Conservation (phyloP, 2,888 invertebrate species). For the Schrankia costaestrigalis region DNA sequence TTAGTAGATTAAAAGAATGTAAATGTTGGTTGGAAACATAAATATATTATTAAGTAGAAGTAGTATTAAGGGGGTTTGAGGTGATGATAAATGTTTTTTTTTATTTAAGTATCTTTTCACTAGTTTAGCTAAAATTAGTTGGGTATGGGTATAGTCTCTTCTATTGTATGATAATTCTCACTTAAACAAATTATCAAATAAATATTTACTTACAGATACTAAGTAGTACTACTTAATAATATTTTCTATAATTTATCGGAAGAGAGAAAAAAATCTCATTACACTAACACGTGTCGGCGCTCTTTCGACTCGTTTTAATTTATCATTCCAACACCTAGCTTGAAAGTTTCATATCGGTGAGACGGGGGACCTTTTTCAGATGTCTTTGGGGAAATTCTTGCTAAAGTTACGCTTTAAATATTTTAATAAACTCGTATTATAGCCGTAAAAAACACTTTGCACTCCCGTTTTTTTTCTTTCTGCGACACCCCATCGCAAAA, state of each 20-base stretch:
- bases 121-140: too few species aligned
- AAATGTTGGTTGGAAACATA: too few species aligned
- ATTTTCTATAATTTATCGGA: conserved; percentile 31
- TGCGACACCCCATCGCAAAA: conserved; percentile 53
- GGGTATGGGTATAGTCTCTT: too few species aligned
- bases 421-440: conserved; percentile 79
- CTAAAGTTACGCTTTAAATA: conserved; percentile 77
- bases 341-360: conserved; percentile 56
- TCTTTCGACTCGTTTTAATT: conserved; percentile 63
- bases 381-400: conserved; percentile 76
- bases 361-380: conserved; percentile 56
- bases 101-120: too few species aligned
- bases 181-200: too few species aligned
- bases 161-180: too few species aligned
- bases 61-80: too few species aligned
- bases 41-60: too few species aligned
- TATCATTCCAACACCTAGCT: conserved; percentile 65
- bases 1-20: too few species aligned
- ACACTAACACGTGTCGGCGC: conserved; percentile 48
- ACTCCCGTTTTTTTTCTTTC: conserved; percentile 59
- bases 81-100: too few species aligned
- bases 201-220: not conserved
- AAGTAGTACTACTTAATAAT: not conserved
- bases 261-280: conserved; percentile 43
- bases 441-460: conserved; percentile 79